A percentile compares a stretch with the other conserved stretches of the same genome.
These are phyloP conservation scores for Zaprionus taronus DNA, from an alignment of 1,140 invertebrate species.

Conservation along the genomic window DNA sequence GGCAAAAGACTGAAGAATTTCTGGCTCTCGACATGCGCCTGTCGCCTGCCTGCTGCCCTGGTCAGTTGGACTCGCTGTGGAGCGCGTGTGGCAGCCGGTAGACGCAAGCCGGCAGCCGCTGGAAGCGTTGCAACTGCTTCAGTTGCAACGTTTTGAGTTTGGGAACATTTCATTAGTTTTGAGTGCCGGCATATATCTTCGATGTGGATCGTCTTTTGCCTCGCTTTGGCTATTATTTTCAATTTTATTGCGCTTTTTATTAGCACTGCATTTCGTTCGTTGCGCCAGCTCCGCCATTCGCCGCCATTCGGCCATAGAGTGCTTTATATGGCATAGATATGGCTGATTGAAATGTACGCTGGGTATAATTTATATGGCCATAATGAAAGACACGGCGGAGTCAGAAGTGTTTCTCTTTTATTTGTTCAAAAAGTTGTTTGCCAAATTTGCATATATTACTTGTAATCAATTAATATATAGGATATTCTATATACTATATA, in stretches of 20 bases:
- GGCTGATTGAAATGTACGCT: slow-evolving; percentile 74
- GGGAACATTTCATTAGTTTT: slow-evolving; percentile 83
- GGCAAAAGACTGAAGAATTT: slow-evolving; percentile 70
- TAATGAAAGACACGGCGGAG: slow-evolving; percentile 45
- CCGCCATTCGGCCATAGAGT: slow-evolving; percentile 26
- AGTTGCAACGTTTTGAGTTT: slow-evolving; percentile 71
- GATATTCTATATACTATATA: slow-evolving; percentile 25
- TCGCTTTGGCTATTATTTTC: slow-evolving; percentile 77
- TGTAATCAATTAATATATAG: slow-evolving; percentile 46
- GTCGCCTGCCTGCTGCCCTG: slow-evolving; percentile 32
- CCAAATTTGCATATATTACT: slow-evolving; percentile 69
- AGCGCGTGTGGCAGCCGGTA: slow-evolving; percentile 63
- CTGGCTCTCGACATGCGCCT: slow-evolving; percentile 45
- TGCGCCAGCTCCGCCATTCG: background rate
- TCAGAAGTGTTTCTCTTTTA: slow-evolving; percentile 53
- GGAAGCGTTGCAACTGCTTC: background rate
- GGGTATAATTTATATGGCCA: slow-evolving; percentile 72
- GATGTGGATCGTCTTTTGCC: slow-evolving; percentile 49
- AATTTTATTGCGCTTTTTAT: slow-evolving; percentile 82
- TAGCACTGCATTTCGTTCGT: slow-evolving; percentile 63
- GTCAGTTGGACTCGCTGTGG: slow-evolving; percentile 45
- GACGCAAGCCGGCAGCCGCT: slow-evolving; percentile 6
- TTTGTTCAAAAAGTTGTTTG: slow-evolving; percentile 77
- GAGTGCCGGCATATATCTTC: slow-evolving; percentile 81
- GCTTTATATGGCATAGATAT: slow-evolving; percentile 68